Conservation (phyloP, 2,113 vertebrate species). For the Thamnophis sirtalis region DNA sequence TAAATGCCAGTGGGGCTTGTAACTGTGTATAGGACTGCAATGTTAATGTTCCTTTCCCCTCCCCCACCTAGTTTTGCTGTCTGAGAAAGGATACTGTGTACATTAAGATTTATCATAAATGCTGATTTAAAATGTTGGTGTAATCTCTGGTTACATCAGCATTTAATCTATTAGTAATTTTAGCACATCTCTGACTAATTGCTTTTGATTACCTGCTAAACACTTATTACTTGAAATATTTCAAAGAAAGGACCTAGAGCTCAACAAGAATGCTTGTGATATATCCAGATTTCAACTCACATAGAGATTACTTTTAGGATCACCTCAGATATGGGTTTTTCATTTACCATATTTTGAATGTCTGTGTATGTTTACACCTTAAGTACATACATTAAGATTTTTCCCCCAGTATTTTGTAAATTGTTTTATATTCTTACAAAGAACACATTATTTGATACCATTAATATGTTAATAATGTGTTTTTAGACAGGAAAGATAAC, state of each 20-base stretch:
- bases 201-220: background rate
- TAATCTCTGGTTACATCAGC: background rate
- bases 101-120: background rate
- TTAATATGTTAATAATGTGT: background rate
- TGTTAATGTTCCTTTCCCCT: background rate
- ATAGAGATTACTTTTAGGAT: background rate
- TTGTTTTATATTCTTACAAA: background rate
- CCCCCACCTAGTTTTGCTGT: background rate
- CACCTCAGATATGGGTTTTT: background rate
- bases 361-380: background rate
- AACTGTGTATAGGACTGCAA: background rate
- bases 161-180: background rate
- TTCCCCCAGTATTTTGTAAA: background rate
- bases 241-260: background rate
- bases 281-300: background rate
- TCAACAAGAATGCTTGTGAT: background rate
- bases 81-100: slow-evolving; percentile 13
- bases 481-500: background rate
- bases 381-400: background rate
- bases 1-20: background rate
- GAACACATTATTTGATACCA: background rate
- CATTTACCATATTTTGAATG: background rate
- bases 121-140: background rate
- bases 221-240: background rate
- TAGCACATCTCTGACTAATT: background rate